Conservation (phyloP, 2,888 invertebrate genomes). For the Pyrrhia umbra region DNA sequence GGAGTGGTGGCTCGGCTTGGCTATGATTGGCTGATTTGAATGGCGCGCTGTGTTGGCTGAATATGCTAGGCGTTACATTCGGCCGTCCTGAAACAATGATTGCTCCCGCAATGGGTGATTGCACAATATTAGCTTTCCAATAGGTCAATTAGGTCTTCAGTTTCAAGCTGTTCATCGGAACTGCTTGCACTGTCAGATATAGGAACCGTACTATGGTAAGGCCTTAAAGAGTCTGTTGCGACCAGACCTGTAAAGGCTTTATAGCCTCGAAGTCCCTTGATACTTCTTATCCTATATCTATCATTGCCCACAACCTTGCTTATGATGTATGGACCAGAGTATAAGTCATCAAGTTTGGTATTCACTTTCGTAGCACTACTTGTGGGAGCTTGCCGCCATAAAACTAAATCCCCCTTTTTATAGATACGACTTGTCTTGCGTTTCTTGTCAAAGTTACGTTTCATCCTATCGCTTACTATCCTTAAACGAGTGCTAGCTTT, state of each 20-base stretch:
- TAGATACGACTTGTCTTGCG: conserved; percentile 9
- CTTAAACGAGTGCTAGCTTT: neutral
- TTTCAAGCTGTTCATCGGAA: conserved; percentile 59
- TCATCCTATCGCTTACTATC: conserved; percentile 7
- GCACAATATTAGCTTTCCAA: neutral
- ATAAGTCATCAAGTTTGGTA: conserved; percentile 49
- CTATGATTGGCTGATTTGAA: too few species aligned
- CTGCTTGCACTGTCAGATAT: conserved; percentile 58
- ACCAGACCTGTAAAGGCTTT: conserved; percentile 26
- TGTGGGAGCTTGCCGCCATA: conserved; percentile 11
- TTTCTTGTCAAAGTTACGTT: conserved; percentile 16
- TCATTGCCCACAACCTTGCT: conserved; percentile 58
- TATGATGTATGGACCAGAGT: conserved; percentile 61
- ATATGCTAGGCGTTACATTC: neutral
- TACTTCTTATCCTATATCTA: conserved; percentile 59
- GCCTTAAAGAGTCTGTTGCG: conserved; percentile 45
- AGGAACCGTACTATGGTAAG: conserved; percentile 44
- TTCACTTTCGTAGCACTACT: conserved; percentile 3
- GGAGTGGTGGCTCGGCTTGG: too few species aligned
- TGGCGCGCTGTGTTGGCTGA: too few species aligned
- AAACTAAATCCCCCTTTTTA: conserved; percentile 20
- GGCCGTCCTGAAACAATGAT: conserved; percentile 3
- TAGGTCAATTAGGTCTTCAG: conserved; percentile 33
- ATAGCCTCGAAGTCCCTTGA: conserved; percentile 55
- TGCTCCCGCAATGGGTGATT: conserved; percentile 5